These are phyloP conservation scores for Pipistrellus pipistrellus DNA, from an alignment of 2,797 vertebrate species.

Conservation along the genomic window DNA sequence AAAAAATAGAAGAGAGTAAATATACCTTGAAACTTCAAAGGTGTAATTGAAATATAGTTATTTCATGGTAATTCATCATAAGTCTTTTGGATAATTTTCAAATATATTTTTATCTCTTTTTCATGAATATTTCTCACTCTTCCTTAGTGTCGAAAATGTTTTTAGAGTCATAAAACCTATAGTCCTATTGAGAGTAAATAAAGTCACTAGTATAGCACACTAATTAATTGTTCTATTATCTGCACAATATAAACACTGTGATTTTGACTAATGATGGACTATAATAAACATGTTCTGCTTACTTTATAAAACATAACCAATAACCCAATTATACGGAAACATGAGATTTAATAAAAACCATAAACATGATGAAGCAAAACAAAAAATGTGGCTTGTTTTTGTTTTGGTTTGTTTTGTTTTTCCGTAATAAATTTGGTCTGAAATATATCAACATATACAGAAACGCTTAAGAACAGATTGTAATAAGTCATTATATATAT, in stretches of 20 bases:
- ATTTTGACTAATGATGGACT: slow-evolving; percentile 71
- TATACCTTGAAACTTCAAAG: neutral
- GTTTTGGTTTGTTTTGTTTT: slow-evolving; percentile 59
- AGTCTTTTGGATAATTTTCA: neutral
- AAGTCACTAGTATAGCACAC: neutral
- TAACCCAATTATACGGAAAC: slow-evolving; percentile 74
- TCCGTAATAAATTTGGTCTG: slow-evolving; percentile 66
- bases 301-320: slow-evolving; percentile 77
- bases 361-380: slow-evolving; percentile 78
- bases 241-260: slow-evolving; percentile 58
- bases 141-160: slow-evolving; percentile 24
- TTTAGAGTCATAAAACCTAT: slow-evolving; percentile 68
- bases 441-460: slow-evolving; percentile 74
- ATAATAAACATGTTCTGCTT: slow-evolving; percentile 77
- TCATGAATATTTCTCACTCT: slow-evolving; percentile 1
- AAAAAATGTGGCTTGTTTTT: neutral
- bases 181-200: slow-evolving; percentile 69
- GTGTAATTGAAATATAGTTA: neutral
- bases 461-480: neutral
- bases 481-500: slow-evolving; percentile 67
- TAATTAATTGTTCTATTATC: slow-evolving; percentile 65
- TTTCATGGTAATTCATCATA: neutral
- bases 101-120: neutral
- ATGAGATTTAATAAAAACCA: slow-evolving; percentile 68
- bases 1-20: neutral